Evolutionary conservation across 1,140 invertebrate species (phyloP).

Genomic region (Bombus affinis): DNA sequence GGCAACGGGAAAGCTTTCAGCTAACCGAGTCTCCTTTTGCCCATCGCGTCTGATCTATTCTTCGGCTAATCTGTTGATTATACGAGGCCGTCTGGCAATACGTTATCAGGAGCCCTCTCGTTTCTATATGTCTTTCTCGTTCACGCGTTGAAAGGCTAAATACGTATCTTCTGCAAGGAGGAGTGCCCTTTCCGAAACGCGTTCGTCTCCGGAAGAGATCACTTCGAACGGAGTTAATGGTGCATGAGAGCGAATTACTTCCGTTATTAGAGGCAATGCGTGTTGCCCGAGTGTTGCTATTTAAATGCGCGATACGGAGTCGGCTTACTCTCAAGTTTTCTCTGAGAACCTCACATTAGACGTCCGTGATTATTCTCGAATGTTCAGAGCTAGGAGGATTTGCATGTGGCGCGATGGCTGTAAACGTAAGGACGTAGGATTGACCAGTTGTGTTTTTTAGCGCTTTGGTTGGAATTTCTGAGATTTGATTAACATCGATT

Average conservation of each 20-base stretch:
- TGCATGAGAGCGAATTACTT: constrained; percentile 34
- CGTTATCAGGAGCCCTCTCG: constrained; percentile 76
- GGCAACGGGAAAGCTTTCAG: constrained; percentile 81
- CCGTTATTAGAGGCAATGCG: constrained; percentile 17
- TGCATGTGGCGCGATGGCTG: too few relatives aligned
- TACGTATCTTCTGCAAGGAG: constrained; percentile 46
- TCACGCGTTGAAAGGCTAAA: constrained; percentile 1
- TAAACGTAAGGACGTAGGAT: too few relatives aligned
- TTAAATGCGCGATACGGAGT: neutral
- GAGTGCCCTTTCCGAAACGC: constrained; percentile 61
- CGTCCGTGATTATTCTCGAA: too few relatives aligned
- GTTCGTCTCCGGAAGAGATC: constrained; percentile 29
- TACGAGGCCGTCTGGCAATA: constrained; percentile 80
- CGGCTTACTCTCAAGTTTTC: neutral
- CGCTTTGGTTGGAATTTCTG: too few relatives aligned
- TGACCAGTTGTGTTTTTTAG: too few relatives aligned
- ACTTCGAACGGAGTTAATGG: constrained; percentile 36
- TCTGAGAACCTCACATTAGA: neutral
- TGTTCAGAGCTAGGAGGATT: too few relatives aligned
- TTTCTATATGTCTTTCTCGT: constrained; percentile 23
- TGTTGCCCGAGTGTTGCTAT: neutral
- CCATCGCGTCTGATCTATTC: constrained; percentile 80
- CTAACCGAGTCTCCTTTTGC: constrained; percentile 77
- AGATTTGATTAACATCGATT: too few relatives aligned
- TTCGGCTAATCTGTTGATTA: constrained; percentile 82